Base-by-base conservation (phyloP, 2,888 invertebrate genomes). In the Anaspis maculata region DNA sequence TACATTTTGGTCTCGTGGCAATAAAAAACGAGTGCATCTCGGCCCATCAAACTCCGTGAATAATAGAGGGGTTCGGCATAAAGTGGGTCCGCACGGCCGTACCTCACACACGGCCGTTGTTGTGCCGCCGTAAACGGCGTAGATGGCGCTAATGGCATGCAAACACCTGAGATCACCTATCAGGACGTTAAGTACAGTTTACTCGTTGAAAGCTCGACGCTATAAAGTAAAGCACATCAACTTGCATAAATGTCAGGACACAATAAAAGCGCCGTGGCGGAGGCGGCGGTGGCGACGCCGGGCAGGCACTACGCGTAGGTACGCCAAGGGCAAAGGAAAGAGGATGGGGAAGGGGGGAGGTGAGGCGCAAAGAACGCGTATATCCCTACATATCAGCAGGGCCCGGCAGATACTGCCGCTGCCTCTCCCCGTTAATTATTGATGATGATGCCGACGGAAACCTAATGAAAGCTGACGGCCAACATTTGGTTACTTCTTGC, bases 101-200 rank as follows among this genome's bases (percentile, higher is more conserved):
- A n/a, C n/a, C n/a, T n/a, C n/a, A n/a, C n/a, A n/a, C n/a, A n/a
- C n/a, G n/a, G n/a, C n/a, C n/a, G n/a, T n/a, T n/a, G n/a, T n/a
- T n/a, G n/a, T n/a, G n/a, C n/a, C n/a, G n/a, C n/a, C n/a, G n/a
- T n/a, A n/a, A n/a, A n/a, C n/a, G 45, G 44, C 42, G 48, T 51
- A 52, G 59, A 57, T 56, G 59, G 57, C 53, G 57, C 54, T 61
- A 61, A 61, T 61, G 58, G 59, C 58, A 59, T 56, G 57, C 56
- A 55, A 58, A 59, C 61, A 61, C 60, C 60, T 61, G 60, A 57
- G 60, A 61, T 61, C 59, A 54, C 56, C 59, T 57, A 58, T 59
- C 58, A 58, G 53, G 42, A 47, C 48, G 54, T 54, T 59, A 56
- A 59, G 59, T 59, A 57, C 51, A 45, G 51, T 48, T 50, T 48